Evolutionary conservation across 2,888 invertebrate genomes (phyloP), one percentile per base, ranked within the genome.

Genomic region (Frankliniella fusca): DNA sequence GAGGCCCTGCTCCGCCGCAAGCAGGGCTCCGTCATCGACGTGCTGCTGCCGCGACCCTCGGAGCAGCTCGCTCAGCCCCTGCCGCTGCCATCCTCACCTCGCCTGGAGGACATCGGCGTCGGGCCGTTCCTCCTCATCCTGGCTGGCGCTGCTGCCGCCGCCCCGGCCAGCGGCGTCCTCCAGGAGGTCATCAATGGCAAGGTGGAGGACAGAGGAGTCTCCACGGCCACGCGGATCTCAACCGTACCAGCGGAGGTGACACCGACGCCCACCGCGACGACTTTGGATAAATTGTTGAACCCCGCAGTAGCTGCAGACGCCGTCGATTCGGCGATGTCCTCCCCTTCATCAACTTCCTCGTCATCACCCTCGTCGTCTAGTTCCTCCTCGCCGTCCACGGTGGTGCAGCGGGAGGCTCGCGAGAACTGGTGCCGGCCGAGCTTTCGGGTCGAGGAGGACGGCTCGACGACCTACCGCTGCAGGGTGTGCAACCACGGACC

Each of bases 11-110:
- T 76, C 23, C 70, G 70, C 7, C 70, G 70, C 27, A 23, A 76
- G 70, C 12, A 8, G 27, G 70, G 70, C 70, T 76, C 70, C 70
- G 70, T 76, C 11, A 76, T 76, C 23, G 70, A 76, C 70, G 27
- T 76, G 23, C 70, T 76, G 70, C 27, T 76, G 70, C 70, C 70
- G 23, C 61, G 61, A 5, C 61, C 18, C 61, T 61, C 61, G 20
- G 27, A 27, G 70, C 70, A 76, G 70, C 70, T 38, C 70, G 27
- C 27, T 27, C 81, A 28, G 79, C 80, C 20, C 48, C 82, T 15
- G 81, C 50, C 38, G 76, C 86, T 85, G 83, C 86, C 88, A 0
- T 48, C 80, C 79, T 38, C 38, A 23, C 48, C 48, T 80, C 10
- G 70, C 27, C 70, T 3, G 38, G 70, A 23, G 70, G 70, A 20